Percentiles rank a stretch among this genome's conserved stretches.
These are phyloP conservation scores for Stomorhina lunata DNA, from an alignment of 2,888 invertebrate genomes.

Conservation along the genomic window DNA sequence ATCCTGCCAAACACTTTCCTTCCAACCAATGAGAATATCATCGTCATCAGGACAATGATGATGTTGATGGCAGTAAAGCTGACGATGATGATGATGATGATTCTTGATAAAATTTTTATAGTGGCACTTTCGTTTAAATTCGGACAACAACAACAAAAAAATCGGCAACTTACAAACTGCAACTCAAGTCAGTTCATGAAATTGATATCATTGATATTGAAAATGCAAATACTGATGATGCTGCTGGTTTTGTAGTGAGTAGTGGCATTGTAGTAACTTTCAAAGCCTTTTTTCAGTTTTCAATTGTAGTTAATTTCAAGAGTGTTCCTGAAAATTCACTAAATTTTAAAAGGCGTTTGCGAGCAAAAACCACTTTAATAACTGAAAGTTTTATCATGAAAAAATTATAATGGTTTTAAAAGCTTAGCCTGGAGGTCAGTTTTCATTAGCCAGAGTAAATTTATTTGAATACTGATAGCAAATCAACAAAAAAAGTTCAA, in stretches of 20 bases:
- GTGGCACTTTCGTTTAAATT: slow-evolving; percentile 38
- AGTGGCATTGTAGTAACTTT: not conserved
- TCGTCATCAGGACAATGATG: not conserved
- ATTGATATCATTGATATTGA: slow-evolving; percentile 35
- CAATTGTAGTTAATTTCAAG: not conserved
- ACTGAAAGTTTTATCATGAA: not conserved
- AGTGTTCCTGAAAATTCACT: not conserved
- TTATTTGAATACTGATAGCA: no score
- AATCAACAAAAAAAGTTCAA: no score
- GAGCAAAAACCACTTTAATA: not conserved
- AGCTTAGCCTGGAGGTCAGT: no score
- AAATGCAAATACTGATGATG: not conserved
- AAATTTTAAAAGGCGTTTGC: not conserved
- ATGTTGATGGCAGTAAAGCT: not conserved
- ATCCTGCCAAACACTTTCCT: not conserved
- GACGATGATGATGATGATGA: slow-evolving; percentile 2
- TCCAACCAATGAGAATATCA: slow-evolving; percentile 9
- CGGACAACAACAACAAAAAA: not conserved
- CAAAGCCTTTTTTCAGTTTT: not conserved
- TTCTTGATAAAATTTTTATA: slow-evolving; percentile 27
- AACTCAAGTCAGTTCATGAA: slow-evolving; percentile 25
- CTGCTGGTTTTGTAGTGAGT: not conserved
- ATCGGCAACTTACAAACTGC: not conserved
- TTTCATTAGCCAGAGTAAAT: no score
- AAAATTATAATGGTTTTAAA: not conserved